These are phyloP conservation scores for Microctenopoma steveboyesi DNA, from an alignment of 2,797 vertebrate species.

Conservation along the genomic window DNA sequence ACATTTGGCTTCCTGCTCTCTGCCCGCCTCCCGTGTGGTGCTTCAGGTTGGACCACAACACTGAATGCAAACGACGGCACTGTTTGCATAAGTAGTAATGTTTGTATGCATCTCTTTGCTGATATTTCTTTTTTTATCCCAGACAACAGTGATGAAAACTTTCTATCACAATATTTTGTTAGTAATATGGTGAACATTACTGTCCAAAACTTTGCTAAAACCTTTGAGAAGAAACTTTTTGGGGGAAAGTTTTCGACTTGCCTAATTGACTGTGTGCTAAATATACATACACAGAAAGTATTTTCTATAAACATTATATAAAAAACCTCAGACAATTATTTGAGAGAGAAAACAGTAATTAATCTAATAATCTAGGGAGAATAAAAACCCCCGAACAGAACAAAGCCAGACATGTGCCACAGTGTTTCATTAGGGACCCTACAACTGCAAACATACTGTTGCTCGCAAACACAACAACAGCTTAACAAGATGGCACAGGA, in stretches of 20 bases:
- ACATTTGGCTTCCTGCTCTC: too few species aligned
- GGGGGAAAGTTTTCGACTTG: slow-evolving; percentile 24
- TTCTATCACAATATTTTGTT: too few species aligned
- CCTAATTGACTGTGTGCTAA: slow-evolving; percentile 33
- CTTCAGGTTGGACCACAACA: too few species aligned
- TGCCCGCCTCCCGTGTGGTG: too few species aligned
- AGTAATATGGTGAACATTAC: too few species aligned
- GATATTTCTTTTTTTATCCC: too few species aligned
- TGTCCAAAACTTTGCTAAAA: too few species aligned
- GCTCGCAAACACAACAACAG: slow-evolving; percentile 73
- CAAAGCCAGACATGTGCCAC: slow-evolving; percentile 48
- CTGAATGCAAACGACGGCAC: too few species aligned
- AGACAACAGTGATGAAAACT: too few species aligned
- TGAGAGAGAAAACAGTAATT: slow-evolving; percentile 42
- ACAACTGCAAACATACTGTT: slow-evolving; percentile 59
- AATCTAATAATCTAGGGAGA: slow-evolving; percentile 37
- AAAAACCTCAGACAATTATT: slow-evolving; percentile 14
- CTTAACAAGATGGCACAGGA: slow-evolving; percentile 74
- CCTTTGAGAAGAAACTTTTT: neutral
- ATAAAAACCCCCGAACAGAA: slow-evolving; percentile 39
- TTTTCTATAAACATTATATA: slow-evolving; percentile 22
- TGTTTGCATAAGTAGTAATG: too few species aligned
- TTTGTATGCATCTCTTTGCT: too few species aligned
- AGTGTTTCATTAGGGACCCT: slow-evolving; percentile 67
- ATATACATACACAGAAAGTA: slow-evolving; percentile 7